Evolutionary conservation across 2,113 vertebrate genomes (phyloP), one percentile per base, ranked within the genome.

Genomic region (Nipponia nippon): DNA sequence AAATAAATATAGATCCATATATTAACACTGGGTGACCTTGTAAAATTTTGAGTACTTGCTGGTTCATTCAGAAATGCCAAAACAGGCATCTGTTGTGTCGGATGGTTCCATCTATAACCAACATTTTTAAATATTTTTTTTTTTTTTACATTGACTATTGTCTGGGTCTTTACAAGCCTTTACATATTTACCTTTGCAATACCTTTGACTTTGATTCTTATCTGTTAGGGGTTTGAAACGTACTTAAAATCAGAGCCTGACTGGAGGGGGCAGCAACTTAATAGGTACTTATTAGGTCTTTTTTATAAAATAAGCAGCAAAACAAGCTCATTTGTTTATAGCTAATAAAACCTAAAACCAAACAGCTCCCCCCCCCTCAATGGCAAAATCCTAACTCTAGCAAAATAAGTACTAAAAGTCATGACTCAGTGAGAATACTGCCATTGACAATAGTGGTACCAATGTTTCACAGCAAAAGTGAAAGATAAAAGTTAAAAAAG

Each of bases 311-410:
- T 38, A 5, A 79, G 5, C 25, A 83, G 49, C 30, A 66, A 79
- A 89, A 5, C 23, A 72, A 80, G 23, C 21, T 7, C 8, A 44
- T 67, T 10, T 5, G 5, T 56, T 66, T 52, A 58, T 42, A 80
- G 20, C 8, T 12, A 71, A 76, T n/a, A 80, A 87, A 52, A 40
- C 16, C 10, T 40, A 52, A 95, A 79, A 53, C 16, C 7, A 63
- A 56, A 58, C 16, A 25, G 6, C 14, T 11, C 11, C 13, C 3
- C 16, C 7, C 3, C 5, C 3, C 30, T n/a, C 38, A 23, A 4
- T 27, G 38, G 22, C 29, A 81, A 92, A 77, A 46, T 77, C 18
- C 40, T n/a, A 49, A 87, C 15, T 79, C 22, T 23, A 25, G 29
- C 17, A 82, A 90, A 65, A 6, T 47, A 50, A 12, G 14, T 40